These are phyloP conservation scores for Platerodrilus igneus DNA, from an alignment of 2,888 invertebrate species.

Conservation along the genomic window DNA sequence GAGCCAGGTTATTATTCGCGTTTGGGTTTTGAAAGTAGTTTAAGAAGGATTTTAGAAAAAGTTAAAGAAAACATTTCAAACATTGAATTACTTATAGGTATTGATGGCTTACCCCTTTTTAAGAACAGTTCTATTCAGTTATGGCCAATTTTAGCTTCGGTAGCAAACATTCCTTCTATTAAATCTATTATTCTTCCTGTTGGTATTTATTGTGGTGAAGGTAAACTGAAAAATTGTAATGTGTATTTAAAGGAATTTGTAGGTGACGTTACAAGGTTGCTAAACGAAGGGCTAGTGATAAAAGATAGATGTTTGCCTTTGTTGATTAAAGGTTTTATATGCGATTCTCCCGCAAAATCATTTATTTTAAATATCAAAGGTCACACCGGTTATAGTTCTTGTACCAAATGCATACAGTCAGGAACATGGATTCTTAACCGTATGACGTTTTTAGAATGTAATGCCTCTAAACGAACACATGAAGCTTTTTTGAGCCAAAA, in stretches of 20 bases:
- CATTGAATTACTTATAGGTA: slow-evolving; percentile 1
- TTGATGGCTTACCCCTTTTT: slow-evolving; percentile 5
- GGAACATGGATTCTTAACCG: slow-evolving; percentile 10
- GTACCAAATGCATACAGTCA: slow-evolving; percentile 12
- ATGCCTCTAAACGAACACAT: slow-evolving; percentile 1
- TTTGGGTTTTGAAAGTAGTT: no score
- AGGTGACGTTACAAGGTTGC: slow-evolving; percentile 4
- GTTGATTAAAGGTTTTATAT: no score
- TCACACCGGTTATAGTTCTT: slow-evolving; percentile 17
- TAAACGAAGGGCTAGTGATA: slow-evolving; percentile 1
- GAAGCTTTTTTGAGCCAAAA: slow-evolving; percentile 4
- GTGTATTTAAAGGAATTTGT: slow-evolving; percentile 10
- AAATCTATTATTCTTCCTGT: slow-evolving; percentile 5
- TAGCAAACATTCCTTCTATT: slow-evolving; percentile 5
- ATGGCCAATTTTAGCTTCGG: slow-evolving; percentile 7
- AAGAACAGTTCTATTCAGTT: neutral
- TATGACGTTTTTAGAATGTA: slow-evolving; percentile 1
- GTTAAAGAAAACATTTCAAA: neutral
- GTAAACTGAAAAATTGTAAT: slow-evolving; percentile 7
- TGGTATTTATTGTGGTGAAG: slow-evolving; percentile 9
- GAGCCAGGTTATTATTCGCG: no score
- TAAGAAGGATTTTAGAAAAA: no score
- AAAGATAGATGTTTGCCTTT: no score
- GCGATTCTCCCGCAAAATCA: slow-evolving; percentile 16
- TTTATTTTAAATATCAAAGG: slow-evolving; percentile 13